Conservation (phyloP, 2,113 vertebrate genomes). For the Vimba vimba region DNA sequence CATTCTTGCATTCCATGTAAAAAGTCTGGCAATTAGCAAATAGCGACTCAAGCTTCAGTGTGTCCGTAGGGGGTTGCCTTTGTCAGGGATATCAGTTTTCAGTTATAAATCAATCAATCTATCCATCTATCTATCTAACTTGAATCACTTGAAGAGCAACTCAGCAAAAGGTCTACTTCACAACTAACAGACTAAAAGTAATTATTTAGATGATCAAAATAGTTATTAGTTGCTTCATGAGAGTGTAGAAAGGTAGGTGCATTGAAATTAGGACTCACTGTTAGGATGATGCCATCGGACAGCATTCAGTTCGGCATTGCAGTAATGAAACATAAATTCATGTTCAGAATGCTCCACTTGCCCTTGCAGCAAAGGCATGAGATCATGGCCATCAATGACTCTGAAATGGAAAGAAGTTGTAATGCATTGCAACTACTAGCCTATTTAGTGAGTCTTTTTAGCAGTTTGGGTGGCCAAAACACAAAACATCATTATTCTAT, state of each 20-base stretch:
- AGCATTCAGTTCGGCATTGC: conserved; percentile 83
- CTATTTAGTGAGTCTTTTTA: background rate
- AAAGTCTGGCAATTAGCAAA: no score
- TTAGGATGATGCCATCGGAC: conserved; percentile 84
- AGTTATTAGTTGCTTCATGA: background rate
- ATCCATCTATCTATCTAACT: no score
- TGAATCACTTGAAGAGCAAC: background rate
- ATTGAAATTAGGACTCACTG: conserved; percentile 74
- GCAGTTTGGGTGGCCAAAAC: background rate
- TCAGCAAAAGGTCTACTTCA: background rate
- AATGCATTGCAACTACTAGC: background rate
- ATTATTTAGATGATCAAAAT: background rate
- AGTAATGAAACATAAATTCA: conserved; percentile 92
- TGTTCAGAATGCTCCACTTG: conserved; percentile 72
- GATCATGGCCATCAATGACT: conserved; percentile 84
- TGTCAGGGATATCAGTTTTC: no score
- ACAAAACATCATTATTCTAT: background rate
- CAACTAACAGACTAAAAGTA: background rate
- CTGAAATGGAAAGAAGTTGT: conserved; percentile 53
- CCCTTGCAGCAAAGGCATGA: conserved; percentile 83
- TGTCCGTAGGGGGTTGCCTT: no score
- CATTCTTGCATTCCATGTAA: no score
- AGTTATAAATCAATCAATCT: no score
- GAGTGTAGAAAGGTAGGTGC: no score
- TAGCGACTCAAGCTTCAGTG: no score